Evolutionary conservation across 1,140 invertebrate species (phyloP), one percentile per base, ranked within the genome.

Genomic region (Drosophila sp.): DNA sequence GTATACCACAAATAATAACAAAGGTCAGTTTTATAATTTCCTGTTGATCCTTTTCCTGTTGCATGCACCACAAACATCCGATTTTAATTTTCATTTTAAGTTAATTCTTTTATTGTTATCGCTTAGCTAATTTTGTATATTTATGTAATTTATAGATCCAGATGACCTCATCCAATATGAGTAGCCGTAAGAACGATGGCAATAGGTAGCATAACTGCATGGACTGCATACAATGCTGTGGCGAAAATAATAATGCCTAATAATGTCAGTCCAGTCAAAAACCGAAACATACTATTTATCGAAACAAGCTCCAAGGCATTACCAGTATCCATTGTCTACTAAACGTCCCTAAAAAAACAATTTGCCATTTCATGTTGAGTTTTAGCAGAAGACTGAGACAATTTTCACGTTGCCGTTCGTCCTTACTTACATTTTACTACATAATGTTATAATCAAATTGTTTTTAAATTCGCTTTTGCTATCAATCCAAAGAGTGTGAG

Each of bases 191-290:
- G 72, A 89, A 76, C 67, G 91, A 92, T 70, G 91, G 90, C 41
- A 92, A 86, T 32, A 92, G 91, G 84, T 92, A 92, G 90, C 91
- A 92, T 38, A 92, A 92, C 78, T 92, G 91, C 76, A 92, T 92
- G 90, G 91, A 92, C 78, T 92, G 91, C 83, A 92, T 92, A 72
- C 91, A 92, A 73, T 92, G 91, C 78, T 92, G 91, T 56, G 87
- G 89, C 70, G 91, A 92, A 57, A 91, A 92, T 67, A 92, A 92
- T 66, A 92, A 92, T 69, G 74, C 90, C 75, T 91, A 87, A 70
- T 71, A 47, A 27, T 25, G 83, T 86, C 83, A 71, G 55, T 50
- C 44, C 44, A 50, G 23, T 47, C 23, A 25, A 8, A 47, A 25
- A 27, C 11, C 44, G 1, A 38, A 1, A 11, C 2, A 17, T 38